Evolutionary conservation across 2,797 vertebrate genomes (phyloP), one percentile per base, ranked within the genome.

Genomic region (Sphenopsis melanotis): DNA sequence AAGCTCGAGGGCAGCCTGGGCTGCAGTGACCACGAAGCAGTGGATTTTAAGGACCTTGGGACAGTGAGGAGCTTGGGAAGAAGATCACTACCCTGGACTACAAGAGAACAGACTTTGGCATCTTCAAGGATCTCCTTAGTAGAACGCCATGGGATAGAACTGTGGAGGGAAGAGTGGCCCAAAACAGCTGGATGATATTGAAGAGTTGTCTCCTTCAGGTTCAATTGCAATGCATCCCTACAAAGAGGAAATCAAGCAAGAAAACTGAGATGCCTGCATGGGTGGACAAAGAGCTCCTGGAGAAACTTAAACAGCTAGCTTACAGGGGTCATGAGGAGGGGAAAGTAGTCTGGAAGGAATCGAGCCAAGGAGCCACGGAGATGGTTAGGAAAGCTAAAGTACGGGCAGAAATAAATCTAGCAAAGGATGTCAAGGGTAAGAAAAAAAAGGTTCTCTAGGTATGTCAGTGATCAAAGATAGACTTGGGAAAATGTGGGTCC

Each of bases 101-200:
- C 53, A 17, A 20, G 56, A 55, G 2, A 61, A 19, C 23, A 49
- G 32, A 63, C 8, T 36, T 14, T n/a, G 23, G 27, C 17, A 12
- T 49, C 11, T 42, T 55, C 42, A 49, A 49, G 13, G 36, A 37
- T 36, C 23, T 49, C 16, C 42, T 42, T 4, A 23, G 9, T 2
- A 49, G 55, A 21, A 11, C 15, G 16, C 7, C 9, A 42, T 32
- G 34, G 34, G 22, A 41, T 20, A 60, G 18, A 68, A 60, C 7
- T 2, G 1, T 29, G 11, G 23, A 61, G 9, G 16, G 16, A 82
- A 42, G 42, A 68, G 55, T 0, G 0, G 47, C 15, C 32, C 22
- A 68, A 42, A 29, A 69, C 2, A 23, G 27, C 19, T 49, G 5
- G 27, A 42, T 42, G 41, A 36, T 23, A 55, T 0, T 13, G 3